Evolutionary conservation across 2,888 invertebrate genomes (phyloP).

Genomic region (Plagiodera versicolora): DNA sequence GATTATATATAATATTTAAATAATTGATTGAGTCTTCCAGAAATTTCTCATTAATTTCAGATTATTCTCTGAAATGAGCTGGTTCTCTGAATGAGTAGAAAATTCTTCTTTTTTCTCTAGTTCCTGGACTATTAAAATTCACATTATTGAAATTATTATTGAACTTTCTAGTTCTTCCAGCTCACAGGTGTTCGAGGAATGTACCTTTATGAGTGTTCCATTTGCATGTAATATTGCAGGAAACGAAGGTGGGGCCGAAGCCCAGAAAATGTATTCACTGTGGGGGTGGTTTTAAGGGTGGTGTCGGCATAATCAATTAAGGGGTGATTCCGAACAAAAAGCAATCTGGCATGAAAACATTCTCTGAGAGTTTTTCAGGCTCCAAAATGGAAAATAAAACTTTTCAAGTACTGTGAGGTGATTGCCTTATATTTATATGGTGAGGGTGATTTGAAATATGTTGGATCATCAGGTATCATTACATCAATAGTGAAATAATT

Average conservation of each 20-base stretch:
- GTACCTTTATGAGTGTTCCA: not conserved
- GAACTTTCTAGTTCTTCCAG: not conserved
- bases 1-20: too few relatives aligned
- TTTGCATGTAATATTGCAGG: not conserved
- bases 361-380: too few relatives aligned
- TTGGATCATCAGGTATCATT: too few relatives aligned
- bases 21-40: too few relatives aligned
- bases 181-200: not conserved
- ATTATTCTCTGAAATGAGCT: too few relatives aligned
- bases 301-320: not conserved
- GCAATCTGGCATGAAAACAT: not conserved
- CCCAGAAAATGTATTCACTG: not conserved
- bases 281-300: not conserved
- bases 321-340: not conserved
- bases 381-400: too few relatives aligned
- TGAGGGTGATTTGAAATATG: too few relatives aligned
- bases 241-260: not conserved
- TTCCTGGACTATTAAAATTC: not conserved
- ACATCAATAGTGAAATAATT: too few relatives aligned
- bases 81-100: too few relatives aligned
- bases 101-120: not conserved
- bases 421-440: too few relatives aligned
- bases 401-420: too few relatives aligned
- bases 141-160: not conserved
- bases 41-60: too few relatives aligned